Conservation (phyloP, 2,888 invertebrate genomes). For the Epinotia bilunana region DNA sequence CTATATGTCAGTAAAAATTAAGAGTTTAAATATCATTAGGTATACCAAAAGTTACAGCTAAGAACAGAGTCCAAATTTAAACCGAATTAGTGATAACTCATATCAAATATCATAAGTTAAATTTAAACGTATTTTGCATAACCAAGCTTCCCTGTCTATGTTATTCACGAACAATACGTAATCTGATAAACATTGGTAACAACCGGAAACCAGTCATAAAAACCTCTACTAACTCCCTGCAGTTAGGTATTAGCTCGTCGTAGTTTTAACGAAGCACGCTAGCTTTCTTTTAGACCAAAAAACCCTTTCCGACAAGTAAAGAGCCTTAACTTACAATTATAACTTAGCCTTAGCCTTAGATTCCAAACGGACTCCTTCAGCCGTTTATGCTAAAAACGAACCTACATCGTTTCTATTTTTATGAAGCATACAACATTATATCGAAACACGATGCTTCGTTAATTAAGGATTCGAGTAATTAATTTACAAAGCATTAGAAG, state of each 20-base stretch:
- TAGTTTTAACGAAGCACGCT: constrained; percentile 18
- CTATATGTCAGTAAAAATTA: no score
- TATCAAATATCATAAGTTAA: background rate
- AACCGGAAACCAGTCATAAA: background rate
- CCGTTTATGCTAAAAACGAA: background rate
- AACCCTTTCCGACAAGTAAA: background rate
- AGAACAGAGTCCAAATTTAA: no score
- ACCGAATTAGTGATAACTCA: background rate
- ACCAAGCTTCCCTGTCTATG: background rate
- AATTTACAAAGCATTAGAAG: constrained; percentile 35
- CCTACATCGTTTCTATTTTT: constrained; percentile 8
- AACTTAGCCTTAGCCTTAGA: constrained; percentile 20
- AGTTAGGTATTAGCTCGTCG: background rate
- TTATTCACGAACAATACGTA: background rate
- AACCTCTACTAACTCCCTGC: background rate
- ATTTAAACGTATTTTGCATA: background rate
- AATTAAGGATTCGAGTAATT: constrained; percentile 39
- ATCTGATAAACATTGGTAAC: background rate
- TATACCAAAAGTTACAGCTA: no score
- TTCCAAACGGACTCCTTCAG: constrained; percentile 15
- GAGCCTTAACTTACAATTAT: constrained; percentile 10
- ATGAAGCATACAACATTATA: constrained; percentile 25
- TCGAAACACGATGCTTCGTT: constrained; percentile 31
- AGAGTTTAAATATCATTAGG: no score
- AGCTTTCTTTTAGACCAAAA: constrained; percentile 5